A percentile compares a stretch with the other conserved stretches of the same genome.
Conservation (phyloP, 2,113 vertebrate species). For the Baryphthengus martii region DNA sequence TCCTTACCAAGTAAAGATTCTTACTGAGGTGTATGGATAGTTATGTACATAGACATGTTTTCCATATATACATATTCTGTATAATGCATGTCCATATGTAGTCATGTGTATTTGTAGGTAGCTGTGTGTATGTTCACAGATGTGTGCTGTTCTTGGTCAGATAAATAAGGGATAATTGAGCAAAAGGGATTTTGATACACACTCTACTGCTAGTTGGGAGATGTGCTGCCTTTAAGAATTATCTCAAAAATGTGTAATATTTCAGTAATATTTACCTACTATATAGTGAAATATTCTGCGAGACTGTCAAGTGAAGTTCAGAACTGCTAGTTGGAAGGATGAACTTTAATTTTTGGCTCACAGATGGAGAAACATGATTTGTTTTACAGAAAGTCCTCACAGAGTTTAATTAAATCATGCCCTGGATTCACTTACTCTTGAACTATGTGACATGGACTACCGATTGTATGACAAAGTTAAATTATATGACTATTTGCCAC, state of each 20-base stretch:
- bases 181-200: neutral
- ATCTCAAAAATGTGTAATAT: neutral
- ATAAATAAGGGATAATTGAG: neutral
- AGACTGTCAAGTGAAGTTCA: neutral
- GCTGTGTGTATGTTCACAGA: neutral
- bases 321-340: neutral
- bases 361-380: neutral
- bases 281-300: neutral
- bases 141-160: neutral
- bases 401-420: neutral
- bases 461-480: neutral
- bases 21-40: neutral
- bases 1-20: neutral
- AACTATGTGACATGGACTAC: neutral
- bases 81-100: neutral
- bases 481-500: neutral
- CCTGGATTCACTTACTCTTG: neutral
- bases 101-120: neutral
- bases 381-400: neutral
- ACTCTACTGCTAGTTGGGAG: neutral
- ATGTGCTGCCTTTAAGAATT: neutral
- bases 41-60: neutral
- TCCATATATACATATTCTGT: too few species aligned
- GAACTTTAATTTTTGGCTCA: neutral
- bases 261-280: neutral